These are phyloP conservation scores for Andricus quercusramuli DNA, from an alignment of 2,888 invertebrate genomes.

Conservation along the genomic window DNA sequence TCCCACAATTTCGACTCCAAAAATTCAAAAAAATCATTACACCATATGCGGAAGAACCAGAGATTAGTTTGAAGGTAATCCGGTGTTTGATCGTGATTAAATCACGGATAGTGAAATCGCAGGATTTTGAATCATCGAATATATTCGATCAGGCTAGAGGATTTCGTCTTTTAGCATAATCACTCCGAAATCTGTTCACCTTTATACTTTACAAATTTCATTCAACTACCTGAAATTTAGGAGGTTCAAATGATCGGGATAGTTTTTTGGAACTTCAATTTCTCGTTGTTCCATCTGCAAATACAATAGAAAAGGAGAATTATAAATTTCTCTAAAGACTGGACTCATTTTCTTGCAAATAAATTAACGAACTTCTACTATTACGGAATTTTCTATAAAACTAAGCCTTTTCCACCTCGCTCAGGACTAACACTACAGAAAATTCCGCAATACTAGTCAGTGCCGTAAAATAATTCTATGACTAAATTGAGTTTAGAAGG, in stretches of 20 bases:
- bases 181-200: not conserved
- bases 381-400: too few species aligned
- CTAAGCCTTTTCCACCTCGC: too few species aligned
- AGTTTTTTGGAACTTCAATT: not conserved
- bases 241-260: not conserved
- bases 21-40: conserved; percentile 10
- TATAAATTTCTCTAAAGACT: not conserved
- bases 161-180: not conserved
- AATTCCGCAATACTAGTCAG: too few species aligned
- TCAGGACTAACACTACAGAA: too few species aligned
- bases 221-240: not conserved
- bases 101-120: not conserved
- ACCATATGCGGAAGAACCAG: conserved; percentile 25
- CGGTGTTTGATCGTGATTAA: conserved; percentile 8
- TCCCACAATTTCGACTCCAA: not conserved
- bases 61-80: conserved; percentile 24
- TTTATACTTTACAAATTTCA: not conserved
- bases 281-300: not conserved
- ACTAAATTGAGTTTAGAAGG: not conserved
- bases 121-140: not conserved
- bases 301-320: not conserved
- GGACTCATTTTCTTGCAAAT: not conserved
- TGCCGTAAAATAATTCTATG: too few species aligned
- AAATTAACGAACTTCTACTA: not conserved
- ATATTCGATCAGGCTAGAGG: not conserved